Percentiles rank a stretch among this genome's conserved stretches.
These are phyloP conservation scores for Chiloscyllium punctatum DNA, from an alignment of 2,797 vertebrate genomes.

Conservation along the genomic window DNA sequence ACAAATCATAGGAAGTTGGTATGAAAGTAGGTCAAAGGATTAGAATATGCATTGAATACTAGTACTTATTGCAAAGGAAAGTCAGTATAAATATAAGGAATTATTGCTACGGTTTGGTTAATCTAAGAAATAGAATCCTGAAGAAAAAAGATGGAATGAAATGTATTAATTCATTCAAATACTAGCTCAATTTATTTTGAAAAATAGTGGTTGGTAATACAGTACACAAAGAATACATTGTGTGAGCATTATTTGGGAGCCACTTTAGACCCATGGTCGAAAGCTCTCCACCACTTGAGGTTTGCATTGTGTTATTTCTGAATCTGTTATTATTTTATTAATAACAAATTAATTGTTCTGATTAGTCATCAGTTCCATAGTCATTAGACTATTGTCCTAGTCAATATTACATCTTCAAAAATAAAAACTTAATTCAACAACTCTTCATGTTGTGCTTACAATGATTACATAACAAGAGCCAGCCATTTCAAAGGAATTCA, in stretches of 20 bases:
- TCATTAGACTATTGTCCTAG: background rate
- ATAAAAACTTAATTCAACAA: background rate
- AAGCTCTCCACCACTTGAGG: background rate
- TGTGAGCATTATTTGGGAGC: background rate
- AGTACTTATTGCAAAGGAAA: no score
- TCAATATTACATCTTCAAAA: background rate
- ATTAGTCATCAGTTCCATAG: background rate
- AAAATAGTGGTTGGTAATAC: background rate
- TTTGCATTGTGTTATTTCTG: background rate
- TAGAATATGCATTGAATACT: no score
- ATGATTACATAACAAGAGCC: background rate
- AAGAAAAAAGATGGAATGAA: background rate
- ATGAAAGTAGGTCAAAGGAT: no score
- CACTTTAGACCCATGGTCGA: background rate
- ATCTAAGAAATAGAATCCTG: background rate
- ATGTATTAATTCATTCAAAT: background rate
- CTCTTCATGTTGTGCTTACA: background rate
- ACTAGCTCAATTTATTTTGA: background rate
- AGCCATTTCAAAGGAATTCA: background rate
- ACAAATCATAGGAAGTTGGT: no score
- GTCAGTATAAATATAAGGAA: no score
- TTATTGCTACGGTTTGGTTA: background rate
- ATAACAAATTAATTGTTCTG: background rate
- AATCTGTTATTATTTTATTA: background rate
- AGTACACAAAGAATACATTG: background rate